Percentiles rank a stretch among this genome's conserved stretches.
Conservation (phyloP, 1,140 invertebrate genomes). For the Megathymus violae region DNA sequence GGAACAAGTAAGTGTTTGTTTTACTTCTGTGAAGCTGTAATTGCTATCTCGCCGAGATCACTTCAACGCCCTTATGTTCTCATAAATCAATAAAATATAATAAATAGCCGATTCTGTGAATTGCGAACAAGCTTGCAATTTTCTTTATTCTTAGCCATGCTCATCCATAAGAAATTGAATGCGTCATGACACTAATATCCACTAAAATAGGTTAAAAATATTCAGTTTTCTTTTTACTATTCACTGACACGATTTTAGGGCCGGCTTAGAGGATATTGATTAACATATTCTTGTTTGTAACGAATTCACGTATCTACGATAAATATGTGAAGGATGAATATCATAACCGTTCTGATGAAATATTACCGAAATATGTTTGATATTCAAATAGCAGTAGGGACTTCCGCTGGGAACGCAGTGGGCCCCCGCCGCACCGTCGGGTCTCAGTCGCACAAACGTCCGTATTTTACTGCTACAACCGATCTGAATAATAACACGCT, state of each 20-base stretch:
- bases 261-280: constrained; percentile 32
- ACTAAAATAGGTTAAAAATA: constrained; percentile 26
- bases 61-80: constrained; percentile 46
- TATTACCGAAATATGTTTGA: constrained; percentile 79
- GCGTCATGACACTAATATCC: not conserved
- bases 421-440: constrained; percentile 48
- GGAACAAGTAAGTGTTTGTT: constrained; percentile 67
- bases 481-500: constrained; percentile 83
- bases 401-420: constrained; percentile 72
- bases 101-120: constrained; percentile 45
- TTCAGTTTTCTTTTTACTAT: constrained; percentile 20
- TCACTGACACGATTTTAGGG: constrained; percentile 25
- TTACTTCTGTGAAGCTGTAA: constrained; percentile 69
- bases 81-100: constrained; percentile 53
- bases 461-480: constrained; percentile 80
- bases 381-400: constrained; percentile 78
- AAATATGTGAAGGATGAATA: constrained; percentile 77
- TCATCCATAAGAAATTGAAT: constrained; percentile 11
- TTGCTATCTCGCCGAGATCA: constrained; percentile 52
- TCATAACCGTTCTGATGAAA: constrained; percentile 81
- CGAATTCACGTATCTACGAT: constrained; percentile 64
- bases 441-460: constrained; percentile 65
- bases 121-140: constrained; percentile 9
- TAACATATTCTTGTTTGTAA: constrained; percentile 64
- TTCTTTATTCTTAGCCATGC: constrained; percentile 12